Percentiles rank a stretch among this genome's conserved stretches.
phyloP scores from a whole-genome alignment of 2,888 invertebrate species.

The Pteria penguin region DNA sequence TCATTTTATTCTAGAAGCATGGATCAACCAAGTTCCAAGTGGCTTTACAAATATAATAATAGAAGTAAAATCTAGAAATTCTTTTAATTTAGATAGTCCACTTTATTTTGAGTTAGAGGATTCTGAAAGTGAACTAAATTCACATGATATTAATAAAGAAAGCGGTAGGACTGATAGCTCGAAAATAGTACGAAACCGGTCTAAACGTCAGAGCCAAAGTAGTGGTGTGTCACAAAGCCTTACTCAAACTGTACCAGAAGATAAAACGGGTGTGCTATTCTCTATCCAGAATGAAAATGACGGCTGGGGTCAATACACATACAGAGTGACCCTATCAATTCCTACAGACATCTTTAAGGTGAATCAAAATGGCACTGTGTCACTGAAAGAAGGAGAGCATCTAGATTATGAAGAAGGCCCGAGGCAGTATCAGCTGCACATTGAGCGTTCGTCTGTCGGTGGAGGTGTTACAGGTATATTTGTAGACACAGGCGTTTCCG shows the following conservation, averaged over 20 bases:
- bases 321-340: not conserved
- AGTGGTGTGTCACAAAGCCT: not conserved
- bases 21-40: no score
- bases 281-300: slow-evolving; percentile 38
- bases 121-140: not conserved
- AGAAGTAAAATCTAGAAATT: no score
- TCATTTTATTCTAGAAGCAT: no score
- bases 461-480: not conserved
- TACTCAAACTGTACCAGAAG: not conserved
- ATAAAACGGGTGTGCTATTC: slow-evolving; percentile 1
- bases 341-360: not conserved
- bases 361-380: not conserved
- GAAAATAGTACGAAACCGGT: no score
- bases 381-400: not conserved
- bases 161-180: no score
- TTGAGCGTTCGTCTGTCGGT: not conserved
- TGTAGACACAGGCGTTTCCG: not conserved
- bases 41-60: no score
- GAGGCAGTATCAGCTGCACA: not conserved
- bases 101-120: not conserved
- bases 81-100: no score
- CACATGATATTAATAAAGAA: no score
- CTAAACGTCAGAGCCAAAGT: not conserved
- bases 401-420: not conserved
- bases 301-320: not conserved